Evolutionary conservation across 2,888 invertebrate genomes (phyloP).

Genomic region (Meteorus colon): DNA sequence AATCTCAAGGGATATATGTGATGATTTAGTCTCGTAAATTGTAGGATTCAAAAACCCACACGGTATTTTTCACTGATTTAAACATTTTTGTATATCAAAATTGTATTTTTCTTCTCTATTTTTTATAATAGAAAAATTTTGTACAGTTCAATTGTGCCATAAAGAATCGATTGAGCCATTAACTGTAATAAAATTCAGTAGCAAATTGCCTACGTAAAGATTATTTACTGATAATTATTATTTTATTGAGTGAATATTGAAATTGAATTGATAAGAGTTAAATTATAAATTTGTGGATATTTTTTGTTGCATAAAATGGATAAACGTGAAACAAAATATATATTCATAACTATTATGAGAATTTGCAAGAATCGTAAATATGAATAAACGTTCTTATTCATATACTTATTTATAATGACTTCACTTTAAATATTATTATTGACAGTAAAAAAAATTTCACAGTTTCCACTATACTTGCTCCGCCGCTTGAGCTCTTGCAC

Average conservation of each 20-base stretch:
- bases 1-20: conserved; percentile 69
- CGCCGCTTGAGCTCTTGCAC: conserved; percentile 23
- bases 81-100: conserved; percentile 60
- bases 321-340: background rate
- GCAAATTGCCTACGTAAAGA: background rate
- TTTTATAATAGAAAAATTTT: background rate
- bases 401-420: conserved; percentile 24
- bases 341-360: background rate
- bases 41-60: conserved; percentile 56
- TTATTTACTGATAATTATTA: background rate
- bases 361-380: background rate
- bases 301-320: background rate
- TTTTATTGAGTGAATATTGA: background rate
- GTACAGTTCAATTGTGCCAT: background rate
- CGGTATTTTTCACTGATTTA: background rate
- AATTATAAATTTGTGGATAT: background rate
- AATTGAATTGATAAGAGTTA: background rate
- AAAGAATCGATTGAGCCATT: no score
- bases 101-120: background rate
- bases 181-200: no score
- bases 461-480: background rate
- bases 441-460: conserved; percentile 48
- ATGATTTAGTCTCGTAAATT: conserved; percentile 66
- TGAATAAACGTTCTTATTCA: conserved; percentile 1
- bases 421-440: conserved; percentile 56